A percentile compares a stretch with the other conserved stretches of the same genome.
phyloP scores from a whole-genome alignment of 2,888 invertebrate species.

The Temnothorax rugatulus region DNA sequence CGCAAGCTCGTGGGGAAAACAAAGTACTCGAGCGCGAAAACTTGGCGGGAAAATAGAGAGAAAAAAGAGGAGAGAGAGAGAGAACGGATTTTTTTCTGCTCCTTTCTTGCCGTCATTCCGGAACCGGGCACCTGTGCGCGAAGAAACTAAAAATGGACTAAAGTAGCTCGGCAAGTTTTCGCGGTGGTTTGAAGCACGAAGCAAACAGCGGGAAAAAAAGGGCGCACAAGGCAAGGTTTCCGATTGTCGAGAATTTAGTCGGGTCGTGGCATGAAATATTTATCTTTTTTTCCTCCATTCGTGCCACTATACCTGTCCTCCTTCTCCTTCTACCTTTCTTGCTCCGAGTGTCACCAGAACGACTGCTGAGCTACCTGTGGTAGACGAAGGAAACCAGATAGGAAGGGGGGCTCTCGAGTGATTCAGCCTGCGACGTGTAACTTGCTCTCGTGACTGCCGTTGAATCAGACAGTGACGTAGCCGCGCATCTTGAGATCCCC shows the following conservation, averaged over 20 bases:
- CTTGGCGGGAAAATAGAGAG: neutral
- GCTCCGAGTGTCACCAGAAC: conserved; percentile 14
- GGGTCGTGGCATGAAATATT: conserved; percentile 30
- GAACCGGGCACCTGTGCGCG: conserved; percentile 32
- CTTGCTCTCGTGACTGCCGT: conserved; percentile 55
- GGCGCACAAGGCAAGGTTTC: neutral
- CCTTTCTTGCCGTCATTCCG: conserved; percentile 30
- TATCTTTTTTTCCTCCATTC: conserved; percentile 8
- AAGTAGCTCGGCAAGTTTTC: conserved; percentile 46
- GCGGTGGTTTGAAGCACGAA: conserved; percentile 2
- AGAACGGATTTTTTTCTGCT: conserved; percentile 21
- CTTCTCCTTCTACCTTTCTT: neutral
- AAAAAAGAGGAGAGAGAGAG: neutral
- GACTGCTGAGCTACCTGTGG: neutral
- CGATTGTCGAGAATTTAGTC: conserved; percentile 39
- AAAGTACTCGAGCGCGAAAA: conserved; percentile 47
- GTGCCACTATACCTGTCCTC: neutral
- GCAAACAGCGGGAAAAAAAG: conserved; percentile 1
- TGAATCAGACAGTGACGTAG: conserved; percentile 50
- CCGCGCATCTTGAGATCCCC: neutral
- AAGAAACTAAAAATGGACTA: conserved; percentile 41
- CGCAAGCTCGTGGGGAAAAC: conserved; percentile 2
- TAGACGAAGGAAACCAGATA: neutral
- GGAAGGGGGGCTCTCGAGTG: conserved; percentile 41
- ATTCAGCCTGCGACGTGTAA: conserved; percentile 63